Conservation (phyloP, 2,113 vertebrate genomes). For the Lipotes vexillifer region DNA sequence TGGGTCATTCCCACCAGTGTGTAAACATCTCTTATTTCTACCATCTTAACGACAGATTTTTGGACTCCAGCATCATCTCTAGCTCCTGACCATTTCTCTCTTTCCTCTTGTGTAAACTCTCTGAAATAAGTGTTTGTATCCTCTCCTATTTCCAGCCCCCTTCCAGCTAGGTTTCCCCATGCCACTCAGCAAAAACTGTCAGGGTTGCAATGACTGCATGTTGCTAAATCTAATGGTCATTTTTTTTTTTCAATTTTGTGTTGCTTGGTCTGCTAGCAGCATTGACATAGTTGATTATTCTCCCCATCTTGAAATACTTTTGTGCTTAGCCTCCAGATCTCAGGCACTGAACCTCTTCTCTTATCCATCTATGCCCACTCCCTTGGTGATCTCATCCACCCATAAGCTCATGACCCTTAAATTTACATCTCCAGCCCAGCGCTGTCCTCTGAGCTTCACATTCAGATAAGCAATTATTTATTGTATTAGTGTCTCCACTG, state of each 20-base stretch:
- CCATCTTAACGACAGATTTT: neutral
- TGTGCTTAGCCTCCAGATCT: neutral
- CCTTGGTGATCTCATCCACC: neutral
- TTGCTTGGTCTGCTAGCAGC: fast-evolving
- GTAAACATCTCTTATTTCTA: too few relatives aligned
- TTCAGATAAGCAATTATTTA: too few relatives aligned
- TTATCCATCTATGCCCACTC: fast-evolving
- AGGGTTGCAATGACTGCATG: fast-evolving
- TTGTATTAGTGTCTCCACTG: fast-evolving
- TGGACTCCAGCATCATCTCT: fast-evolving
- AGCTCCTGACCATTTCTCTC: neutral
- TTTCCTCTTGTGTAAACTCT: neutral
- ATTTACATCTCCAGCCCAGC: fast-evolving
- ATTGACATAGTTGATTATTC: fast-evolving
- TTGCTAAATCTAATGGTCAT: fast-evolving
- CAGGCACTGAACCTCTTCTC: fast-evolving
- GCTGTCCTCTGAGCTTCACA: fast-evolving
- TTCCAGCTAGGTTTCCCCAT: neutral
- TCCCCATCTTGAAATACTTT: neutral
- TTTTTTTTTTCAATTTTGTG: neutral
- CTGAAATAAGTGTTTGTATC: fast-evolving
- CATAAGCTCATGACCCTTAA: fast-evolving
- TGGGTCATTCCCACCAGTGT: fast-evolving
- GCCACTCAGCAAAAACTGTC: fast-evolving
- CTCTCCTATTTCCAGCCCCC: neutral